These are phyloP conservation scores for Bungarus multicinctus DNA, from an alignment of 2,113 vertebrate genomes.

Conservation along the genomic window DNA sequence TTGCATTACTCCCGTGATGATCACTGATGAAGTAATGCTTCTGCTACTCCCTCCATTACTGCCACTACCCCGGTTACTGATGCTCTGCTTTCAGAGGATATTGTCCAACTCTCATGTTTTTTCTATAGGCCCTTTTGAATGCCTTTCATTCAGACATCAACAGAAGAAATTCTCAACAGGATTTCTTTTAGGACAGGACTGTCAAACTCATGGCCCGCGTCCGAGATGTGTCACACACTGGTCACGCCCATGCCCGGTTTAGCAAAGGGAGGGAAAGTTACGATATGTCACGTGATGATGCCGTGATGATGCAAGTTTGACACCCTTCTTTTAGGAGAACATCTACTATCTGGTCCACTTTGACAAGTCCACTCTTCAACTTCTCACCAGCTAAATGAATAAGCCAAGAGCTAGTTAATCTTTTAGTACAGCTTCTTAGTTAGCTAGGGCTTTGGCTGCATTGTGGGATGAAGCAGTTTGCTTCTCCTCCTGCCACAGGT, in stretches of 20 bases:
- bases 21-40: background rate
- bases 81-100: background rate
- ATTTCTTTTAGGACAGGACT: no score
- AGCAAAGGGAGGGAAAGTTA: no score
- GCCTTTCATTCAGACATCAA: background rate
- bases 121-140: background rate
- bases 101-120: background rate
- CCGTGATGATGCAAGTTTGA: no score
- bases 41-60: background rate
- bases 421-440: background rate
- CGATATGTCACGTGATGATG: no score
- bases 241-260: no score
- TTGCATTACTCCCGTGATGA: background rate
- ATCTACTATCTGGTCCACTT: background rate
- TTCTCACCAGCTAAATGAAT: background rate
- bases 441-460: background rate
- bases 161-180: background rate
- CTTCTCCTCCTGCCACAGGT: background rate
- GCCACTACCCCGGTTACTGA: background rate
- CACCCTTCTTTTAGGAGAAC: background rate
- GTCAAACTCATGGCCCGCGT: no score
- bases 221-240: no score
- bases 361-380: background rate
- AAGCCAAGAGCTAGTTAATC: background rate
- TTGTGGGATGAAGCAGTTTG: background rate